A percentile compares a stretch with the other conserved stretches of the same genome.
Evolutionary conservation across 1,140 invertebrate species (phyloP).

Genomic region (Hyles vespertilio): DNA sequence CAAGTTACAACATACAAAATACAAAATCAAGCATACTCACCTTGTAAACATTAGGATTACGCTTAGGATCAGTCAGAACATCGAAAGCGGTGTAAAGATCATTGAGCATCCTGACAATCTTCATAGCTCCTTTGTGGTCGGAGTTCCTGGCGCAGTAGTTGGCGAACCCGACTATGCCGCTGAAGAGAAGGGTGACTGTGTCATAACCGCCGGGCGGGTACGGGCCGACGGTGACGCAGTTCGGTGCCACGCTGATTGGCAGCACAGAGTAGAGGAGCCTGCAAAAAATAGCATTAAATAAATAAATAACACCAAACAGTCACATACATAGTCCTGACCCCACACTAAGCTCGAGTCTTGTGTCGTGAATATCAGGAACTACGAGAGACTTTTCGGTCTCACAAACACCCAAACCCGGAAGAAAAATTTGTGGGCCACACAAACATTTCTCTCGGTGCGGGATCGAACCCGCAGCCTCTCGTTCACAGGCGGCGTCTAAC

Average conservation of each 20-base stretch:
- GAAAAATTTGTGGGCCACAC: no score
- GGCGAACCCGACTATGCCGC: constrained; percentile 94
- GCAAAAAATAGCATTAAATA: no score
- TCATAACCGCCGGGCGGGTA: constrained; percentile 91
- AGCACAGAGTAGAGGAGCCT: constrained; percentile 96
- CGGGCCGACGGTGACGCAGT: constrained; percentile 91
- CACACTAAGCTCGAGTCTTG: no score
- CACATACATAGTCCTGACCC: no score
- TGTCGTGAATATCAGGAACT: no score
- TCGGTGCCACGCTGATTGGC: constrained; percentile 94
- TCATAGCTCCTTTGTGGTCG: constrained; percentile 92
- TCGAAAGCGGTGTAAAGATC: constrained; percentile 94
- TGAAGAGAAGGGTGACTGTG: constrained; percentile 93
- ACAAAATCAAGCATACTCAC: constrained; percentile 71
- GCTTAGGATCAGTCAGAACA: constrained; percentile 92
- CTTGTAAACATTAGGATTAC: constrained; percentile 96
- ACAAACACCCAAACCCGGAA: no score
- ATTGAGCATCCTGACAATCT: constrained; percentile 94
- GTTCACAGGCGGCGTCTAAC: no score
- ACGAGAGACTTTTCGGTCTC: no score
- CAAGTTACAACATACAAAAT: background rate
- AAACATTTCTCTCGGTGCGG: no score
- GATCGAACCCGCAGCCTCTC: no score
- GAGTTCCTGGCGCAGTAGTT: constrained; percentile 91
- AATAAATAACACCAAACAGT: no score